Evolutionary conservation across 2,113 vertebrate species (phyloP).

Genomic region (Saguinus midas): DNA sequence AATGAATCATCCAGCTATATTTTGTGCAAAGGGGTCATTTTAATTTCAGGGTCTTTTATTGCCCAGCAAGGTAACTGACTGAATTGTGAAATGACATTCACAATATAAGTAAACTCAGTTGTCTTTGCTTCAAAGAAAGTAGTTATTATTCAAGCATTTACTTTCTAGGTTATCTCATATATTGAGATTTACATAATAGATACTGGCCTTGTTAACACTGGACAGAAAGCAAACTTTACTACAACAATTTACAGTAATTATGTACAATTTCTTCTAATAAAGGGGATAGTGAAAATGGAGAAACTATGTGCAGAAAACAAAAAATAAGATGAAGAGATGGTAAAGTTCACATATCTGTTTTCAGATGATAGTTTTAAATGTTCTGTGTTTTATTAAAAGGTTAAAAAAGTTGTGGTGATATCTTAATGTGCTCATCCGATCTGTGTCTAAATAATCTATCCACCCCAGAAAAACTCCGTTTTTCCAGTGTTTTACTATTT

Average conservation of each 20-base stretch:
- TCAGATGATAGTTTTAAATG: neutral
- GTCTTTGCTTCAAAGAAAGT: constrained; percentile 67
- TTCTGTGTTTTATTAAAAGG: neutral
- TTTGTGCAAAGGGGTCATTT: constrained; percentile 79
- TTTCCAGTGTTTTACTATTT: neutral
- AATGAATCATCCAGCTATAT: constrained; percentile 75
- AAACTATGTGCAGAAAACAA: constrained; percentile 11
- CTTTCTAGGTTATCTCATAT: constrained; percentile 17
- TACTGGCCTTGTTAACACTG: constrained; percentile 35
- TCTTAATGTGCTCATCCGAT: neutral
- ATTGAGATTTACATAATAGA: constrained; percentile 42
- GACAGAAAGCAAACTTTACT: constrained; percentile 9
- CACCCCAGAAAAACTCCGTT: neutral
- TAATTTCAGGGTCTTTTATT: constrained; percentile 83
- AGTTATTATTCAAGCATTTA: constrained; percentile 71
- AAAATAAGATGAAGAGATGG: neutral
- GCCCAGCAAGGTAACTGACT: constrained; percentile 78
- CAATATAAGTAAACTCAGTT: constrained; percentile 77
- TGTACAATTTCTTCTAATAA: constrained; percentile 12
- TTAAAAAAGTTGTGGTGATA: neutral
- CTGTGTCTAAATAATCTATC: neutral
- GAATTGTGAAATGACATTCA: constrained; percentile 81
- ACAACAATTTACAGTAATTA: constrained; percentile 51
- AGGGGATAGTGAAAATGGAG: neutral
- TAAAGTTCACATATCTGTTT: neutral